Conservation (phyloP, 2,888 invertebrate genomes). For the Dolichopus griseipennis region DNA sequence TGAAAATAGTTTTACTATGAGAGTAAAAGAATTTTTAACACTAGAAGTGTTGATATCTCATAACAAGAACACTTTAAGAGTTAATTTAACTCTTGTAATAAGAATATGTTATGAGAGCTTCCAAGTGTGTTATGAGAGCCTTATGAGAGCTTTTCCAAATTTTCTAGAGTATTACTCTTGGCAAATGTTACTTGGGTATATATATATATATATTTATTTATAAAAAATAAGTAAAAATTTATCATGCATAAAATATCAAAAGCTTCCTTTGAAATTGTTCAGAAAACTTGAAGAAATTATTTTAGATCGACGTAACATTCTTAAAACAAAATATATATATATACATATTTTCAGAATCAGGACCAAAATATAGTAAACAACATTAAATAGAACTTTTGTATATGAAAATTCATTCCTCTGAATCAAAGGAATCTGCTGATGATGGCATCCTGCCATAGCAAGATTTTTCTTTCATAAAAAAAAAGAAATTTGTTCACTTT, state of each 20-base stretch:
- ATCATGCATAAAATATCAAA: constrained; percentile 6
- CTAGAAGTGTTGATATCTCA: too few relatives aligned
- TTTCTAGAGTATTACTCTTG: too few relatives aligned
- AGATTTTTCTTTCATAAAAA: background rate
- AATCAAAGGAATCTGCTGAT: constrained; percentile 4
- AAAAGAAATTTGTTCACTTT: background rate
- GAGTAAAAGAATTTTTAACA: too few relatives aligned
- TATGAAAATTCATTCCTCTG: background rate
- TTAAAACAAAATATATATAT: background rate
- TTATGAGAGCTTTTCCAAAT: too few relatives aligned
- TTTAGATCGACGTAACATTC: constrained; percentile 1
- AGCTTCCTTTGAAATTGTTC: constrained; percentile 4
- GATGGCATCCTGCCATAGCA: constrained; percentile 4
- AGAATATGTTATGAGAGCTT: too few relatives aligned
- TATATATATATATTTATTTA: background rate
- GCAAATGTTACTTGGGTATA: too few relatives aligned
- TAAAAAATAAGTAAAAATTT: background rate
- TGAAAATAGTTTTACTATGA: too few relatives aligned
- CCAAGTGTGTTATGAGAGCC: too few relatives aligned
- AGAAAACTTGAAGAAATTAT: constrained; percentile 6
- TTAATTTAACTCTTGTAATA: too few relatives aligned
- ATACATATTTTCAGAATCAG: too few relatives aligned
- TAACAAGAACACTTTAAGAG: too few relatives aligned
- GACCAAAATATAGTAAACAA: too few relatives aligned
- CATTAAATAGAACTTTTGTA: background rate